Conservation (phyloP, 2,113 vertebrate genomes). For the Paraplagusia blochii region DNA sequence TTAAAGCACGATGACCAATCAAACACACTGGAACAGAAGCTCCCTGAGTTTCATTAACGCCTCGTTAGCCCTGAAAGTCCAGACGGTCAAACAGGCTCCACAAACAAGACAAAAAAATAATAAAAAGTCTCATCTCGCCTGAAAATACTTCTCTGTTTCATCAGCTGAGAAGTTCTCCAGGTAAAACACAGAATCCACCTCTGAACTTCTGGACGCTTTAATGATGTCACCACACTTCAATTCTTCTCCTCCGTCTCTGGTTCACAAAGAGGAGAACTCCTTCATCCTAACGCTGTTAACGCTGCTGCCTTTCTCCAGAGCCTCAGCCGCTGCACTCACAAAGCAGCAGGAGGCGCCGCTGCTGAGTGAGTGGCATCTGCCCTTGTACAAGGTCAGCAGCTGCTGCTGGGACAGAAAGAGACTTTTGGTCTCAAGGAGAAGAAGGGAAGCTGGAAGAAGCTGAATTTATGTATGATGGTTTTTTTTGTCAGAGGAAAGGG, state of each 20-base stretch:
- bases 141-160: constrained; percentile 13
- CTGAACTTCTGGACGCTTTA: too few species aligned
- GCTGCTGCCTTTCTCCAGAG: neutral
- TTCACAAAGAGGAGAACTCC: constrained; percentile 2
- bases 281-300: constrained; percentile 3
- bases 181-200: too few species aligned
- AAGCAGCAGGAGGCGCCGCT: constrained; percentile 24
- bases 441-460: too few species aligned
- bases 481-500: too few species aligned
- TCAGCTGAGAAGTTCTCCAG: too few species aligned
- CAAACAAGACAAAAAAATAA: constrained; percentile 37
- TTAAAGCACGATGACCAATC: constrained; percentile 42
- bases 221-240: too few species aligned
- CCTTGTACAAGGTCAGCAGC: constrained; percentile 26
- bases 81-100: constrained; percentile 29
- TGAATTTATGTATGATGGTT: too few species aligned
- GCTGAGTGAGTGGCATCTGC: constrained; percentile 24
- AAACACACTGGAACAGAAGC: constrained; percentile 49
- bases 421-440: too few species aligned
- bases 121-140: constrained; percentile 28
- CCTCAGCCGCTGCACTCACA: constrained; percentile 1
- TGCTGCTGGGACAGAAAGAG: neutral
- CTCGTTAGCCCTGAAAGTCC: constrained; percentile 50
- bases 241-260: neutral
- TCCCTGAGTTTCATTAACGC: constrained; percentile 50